Evolutionary conservation across 2,888 invertebrate genomes (phyloP).

Genomic region (Drosophila quinaria): DNA sequence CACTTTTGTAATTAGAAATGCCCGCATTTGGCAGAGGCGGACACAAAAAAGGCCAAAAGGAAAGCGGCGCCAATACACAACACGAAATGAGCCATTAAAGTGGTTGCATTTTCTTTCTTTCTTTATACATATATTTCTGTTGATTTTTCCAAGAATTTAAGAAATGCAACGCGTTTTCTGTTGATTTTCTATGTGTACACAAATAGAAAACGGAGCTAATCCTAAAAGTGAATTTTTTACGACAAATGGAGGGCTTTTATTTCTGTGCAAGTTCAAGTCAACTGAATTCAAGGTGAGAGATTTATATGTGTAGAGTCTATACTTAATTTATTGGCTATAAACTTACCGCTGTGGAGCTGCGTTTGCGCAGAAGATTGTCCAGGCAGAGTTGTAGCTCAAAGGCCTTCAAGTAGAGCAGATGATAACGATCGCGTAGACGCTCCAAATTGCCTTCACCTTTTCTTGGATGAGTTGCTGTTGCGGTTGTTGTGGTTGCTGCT

Average conservation of each 20-base stretch:
- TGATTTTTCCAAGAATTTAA: constrained; percentile 70
- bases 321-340: constrained; percentile 1
- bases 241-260: constrained; percentile 28
- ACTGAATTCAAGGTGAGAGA: constrained; percentile 20
- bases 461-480: constrained; percentile 39
- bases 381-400: constrained; percentile 97
- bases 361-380: constrained; percentile 91
- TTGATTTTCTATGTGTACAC: constrained; percentile 6
- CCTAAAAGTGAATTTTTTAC: background rate
- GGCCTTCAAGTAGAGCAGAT: constrained; percentile 94
- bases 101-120: constrained; percentile 47
- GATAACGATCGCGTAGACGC: constrained; percentile 95
- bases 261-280: constrained; percentile 63
- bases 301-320: background rate
- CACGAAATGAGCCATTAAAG: constrained; percentile 46
- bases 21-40: constrained; percentile 69
- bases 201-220: constrained; percentile 48
- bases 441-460: constrained; percentile 85
- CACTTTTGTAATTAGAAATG: constrained; percentile 78
- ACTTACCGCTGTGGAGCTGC: constrained; percentile 89
- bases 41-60: constrained; percentile 50
- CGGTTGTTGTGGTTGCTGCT: constrained; percentile 21
- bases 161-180: constrained; percentile 39
- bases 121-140: background rate
- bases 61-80: constrained; percentile 48